phyloP scores from a whole-genome alignment of 1,140 invertebrate genomes.

The Drosophila sp. region DNA sequence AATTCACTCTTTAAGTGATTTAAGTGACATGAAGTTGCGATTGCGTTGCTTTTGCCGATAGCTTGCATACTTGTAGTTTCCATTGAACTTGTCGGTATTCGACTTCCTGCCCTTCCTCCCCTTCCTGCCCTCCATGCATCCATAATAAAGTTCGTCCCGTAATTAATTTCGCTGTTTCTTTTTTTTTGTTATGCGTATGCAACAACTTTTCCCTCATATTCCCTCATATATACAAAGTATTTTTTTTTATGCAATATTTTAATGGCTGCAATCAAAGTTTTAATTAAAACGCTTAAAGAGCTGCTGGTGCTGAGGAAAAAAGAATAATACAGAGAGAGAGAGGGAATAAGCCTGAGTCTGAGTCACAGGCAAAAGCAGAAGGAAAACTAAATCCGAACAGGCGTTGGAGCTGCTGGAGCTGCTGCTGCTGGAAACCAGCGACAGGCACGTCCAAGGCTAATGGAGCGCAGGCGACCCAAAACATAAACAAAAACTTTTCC shows the following conservation, averaged over 20 bases:
- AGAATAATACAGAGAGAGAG: slow-evolving; percentile 2
- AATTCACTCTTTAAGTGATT: too few species aligned
- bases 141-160: neutral
- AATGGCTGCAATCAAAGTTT: slow-evolving; percentile 75
- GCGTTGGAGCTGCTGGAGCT: neutral
- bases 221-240: slow-evolving; percentile 6
- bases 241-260: slow-evolving; percentile 41
- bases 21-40: too few species aligned
- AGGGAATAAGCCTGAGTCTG: neutral
- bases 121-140: slow-evolving; percentile 10
- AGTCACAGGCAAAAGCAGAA: slow-evolving; percentile 34
- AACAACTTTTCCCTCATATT: slow-evolving; percentile 7
- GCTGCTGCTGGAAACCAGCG: slow-evolving; percentile 19
- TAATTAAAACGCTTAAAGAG: slow-evolving; percentile 75
- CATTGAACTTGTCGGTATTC: slow-evolving; percentile 35
- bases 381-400: slow-evolving; percentile 56
- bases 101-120: neutral
- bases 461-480: slow-evolving; percentile 69
- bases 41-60: too few species aligned
- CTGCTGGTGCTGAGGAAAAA: slow-evolving; percentile 16
- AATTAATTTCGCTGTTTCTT: slow-evolving; percentile 8
- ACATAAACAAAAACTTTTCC: slow-evolving; percentile 77
- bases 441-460: slow-evolving; percentile 66
- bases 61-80: neutral
- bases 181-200: neutral